phyloP scores from a whole-genome alignment of 2,888 invertebrate genomes.

The Plebejus anna region DNA sequence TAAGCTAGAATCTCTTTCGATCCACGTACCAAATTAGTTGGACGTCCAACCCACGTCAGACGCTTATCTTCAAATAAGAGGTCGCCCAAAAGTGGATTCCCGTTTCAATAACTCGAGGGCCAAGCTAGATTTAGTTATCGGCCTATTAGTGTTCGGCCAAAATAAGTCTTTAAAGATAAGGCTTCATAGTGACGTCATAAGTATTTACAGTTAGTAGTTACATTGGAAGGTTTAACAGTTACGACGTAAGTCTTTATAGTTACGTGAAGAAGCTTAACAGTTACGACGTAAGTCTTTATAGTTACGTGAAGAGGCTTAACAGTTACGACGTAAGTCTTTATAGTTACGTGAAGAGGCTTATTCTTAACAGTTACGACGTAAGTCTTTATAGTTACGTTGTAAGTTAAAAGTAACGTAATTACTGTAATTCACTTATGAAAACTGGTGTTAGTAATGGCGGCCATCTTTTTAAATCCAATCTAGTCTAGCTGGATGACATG shows the following conservation, averaged over 20 bases:
- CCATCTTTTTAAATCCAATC: too few relatives aligned
- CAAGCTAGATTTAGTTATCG: background rate
- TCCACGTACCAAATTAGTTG: conserved; percentile 13
- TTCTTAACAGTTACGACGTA: too few relatives aligned
- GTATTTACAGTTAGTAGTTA: background rate
- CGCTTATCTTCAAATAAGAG: conserved; percentile 17
- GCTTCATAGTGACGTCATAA: too few relatives aligned
- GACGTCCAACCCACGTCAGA: conserved; percentile 17
- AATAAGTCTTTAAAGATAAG: background rate
- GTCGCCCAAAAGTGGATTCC: conserved; percentile 6
- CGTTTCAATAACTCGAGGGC: conserved; percentile 14
- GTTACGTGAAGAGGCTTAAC: background rate
- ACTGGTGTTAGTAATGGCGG: too few relatives aligned
- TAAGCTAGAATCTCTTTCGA: background rate
- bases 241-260: too few relatives aligned
- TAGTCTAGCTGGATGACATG: too few relatives aligned
- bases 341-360: too few relatives aligned
- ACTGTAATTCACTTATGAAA: too few relatives aligned
- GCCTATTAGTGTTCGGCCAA: background rate
- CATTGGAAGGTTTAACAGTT: background rate
- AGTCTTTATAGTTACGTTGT: background rate
- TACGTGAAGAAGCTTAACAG: too few relatives aligned
- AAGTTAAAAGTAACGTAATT: background rate
- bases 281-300: background rate
- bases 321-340: background rate